Percentiles rank a stretch among this genome's conserved stretches.
Conservation (phyloP, 1,140 invertebrate genomes). For the Cherax destructor region DNA sequence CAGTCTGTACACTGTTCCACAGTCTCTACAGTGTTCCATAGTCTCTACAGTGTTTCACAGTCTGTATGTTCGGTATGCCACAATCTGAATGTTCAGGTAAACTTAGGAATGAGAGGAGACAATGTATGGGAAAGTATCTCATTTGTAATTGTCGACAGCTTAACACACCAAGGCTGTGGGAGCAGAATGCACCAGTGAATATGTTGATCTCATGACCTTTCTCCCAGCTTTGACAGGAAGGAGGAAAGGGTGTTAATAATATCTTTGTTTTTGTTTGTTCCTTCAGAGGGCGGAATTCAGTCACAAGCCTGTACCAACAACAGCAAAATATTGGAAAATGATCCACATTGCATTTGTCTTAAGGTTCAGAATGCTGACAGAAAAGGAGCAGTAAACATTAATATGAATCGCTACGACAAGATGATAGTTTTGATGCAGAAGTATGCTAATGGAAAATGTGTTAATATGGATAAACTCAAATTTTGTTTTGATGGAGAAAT, state of each 20-base stretch:
- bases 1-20: too few species aligned
- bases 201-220: neutral
- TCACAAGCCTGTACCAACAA: neutral
- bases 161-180: too few species aligned
- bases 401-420: constrained; percentile 62
- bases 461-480: constrained; percentile 69
- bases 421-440: constrained; percentile 72
- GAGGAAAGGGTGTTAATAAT: neutral
- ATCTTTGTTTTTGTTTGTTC: neutral
- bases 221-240: neutral
- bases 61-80: too few species aligned
- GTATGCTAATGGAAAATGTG: constrained; percentile 71
- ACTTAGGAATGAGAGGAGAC: too few species aligned
- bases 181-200: neutral
- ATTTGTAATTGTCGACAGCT: too few species aligned
- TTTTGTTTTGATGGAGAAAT: constrained; percentile 74
- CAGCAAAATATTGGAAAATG: neutral
- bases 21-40: too few species aligned
- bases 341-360: constrained; percentile 58
- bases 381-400: constrained; percentile 52
- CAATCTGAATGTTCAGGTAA: too few species aligned
- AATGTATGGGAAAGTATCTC: too few species aligned
- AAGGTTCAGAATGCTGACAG: constrained; percentile 70
- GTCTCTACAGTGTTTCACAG: too few species aligned
- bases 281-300: constrained; percentile 36